These are phyloP conservation scores for Mamestra configurata DNA, from an alignment of 1,140 invertebrate species.

Conservation along the genomic window DNA sequence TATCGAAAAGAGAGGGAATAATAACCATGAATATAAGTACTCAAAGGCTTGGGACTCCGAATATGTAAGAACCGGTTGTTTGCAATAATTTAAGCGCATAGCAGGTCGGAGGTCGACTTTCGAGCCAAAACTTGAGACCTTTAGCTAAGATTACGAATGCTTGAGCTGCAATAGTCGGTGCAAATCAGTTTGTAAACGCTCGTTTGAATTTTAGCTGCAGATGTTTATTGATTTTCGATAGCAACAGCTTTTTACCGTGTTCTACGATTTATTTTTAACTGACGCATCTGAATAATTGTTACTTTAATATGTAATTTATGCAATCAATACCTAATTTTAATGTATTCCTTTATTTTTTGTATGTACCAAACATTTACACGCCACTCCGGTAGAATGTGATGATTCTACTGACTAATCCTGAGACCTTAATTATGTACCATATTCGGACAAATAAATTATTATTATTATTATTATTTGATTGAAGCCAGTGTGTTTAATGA, in stretches of 20 bases:
- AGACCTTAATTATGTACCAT: no score
- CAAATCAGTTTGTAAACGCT: constrained; percentile 29
- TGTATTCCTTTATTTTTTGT: no score
- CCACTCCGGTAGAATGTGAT: no score
- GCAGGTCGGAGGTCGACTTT: constrained; percentile 58
- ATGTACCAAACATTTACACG: no score
- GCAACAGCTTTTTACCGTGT: no score
- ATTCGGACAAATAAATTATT: no score
- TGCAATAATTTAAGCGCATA: constrained; percentile 59
- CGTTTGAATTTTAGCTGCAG: background rate
- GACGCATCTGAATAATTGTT: no score
- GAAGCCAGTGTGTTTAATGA: no score
- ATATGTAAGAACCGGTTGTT: constrained; percentile 55
- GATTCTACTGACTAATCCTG: no score
- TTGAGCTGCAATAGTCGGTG: background rate
- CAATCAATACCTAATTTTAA: no score
- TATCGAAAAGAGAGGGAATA: background rate
- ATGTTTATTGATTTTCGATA: background rate
- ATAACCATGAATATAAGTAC: constrained; percentile 27
- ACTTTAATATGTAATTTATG: no score
- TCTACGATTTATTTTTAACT: background rate
- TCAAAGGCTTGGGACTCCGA: constrained; percentile 25
- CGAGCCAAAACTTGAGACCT: constrained; percentile 32
- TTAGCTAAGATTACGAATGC: constrained; percentile 34
- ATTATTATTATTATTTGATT: no score